Percentiles rank a stretch among this genome's conserved stretches.
Evolutionary conservation across 2,797 vertebrate genomes (phyloP).

Genomic region (Silurus lanzhouensis): DNA sequence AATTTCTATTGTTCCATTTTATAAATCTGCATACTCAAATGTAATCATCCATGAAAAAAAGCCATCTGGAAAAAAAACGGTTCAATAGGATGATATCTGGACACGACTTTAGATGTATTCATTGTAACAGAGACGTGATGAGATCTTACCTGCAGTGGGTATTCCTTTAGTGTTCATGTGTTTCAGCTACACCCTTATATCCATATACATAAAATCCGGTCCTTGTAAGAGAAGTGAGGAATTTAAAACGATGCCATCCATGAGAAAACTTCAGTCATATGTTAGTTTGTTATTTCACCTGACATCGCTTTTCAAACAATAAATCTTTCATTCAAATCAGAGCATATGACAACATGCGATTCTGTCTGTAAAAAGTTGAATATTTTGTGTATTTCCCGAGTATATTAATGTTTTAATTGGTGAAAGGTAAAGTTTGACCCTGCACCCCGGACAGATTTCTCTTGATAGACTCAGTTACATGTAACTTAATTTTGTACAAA

Average conservation of each 20-base stretch:
- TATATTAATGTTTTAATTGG: constrained; percentile 20
- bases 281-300: constrained; percentile 2
- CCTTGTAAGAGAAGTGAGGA: not conserved
- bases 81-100: constrained; percentile 44
- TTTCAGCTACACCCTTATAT: constrained; percentile 31
- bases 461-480: constrained; percentile 23
- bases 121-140: constrained; percentile 28
- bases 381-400: not conserved
- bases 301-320: not conserved
- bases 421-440: constrained; percentile 27
- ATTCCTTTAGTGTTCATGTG: no score
- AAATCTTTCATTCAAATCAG: constrained; percentile 16
- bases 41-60: not conserved
- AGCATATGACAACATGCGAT: not conserved
- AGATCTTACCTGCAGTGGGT: no score
- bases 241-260: constrained; percentile 9
- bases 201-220: not conserved
- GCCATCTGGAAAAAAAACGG: not conserved
- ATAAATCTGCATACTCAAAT: constrained; percentile 2
- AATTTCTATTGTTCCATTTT: not conserved
- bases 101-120: constrained; percentile 47
- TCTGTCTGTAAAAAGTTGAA: not conserved
- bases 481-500: constrained; percentile 15
- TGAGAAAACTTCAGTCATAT: not conserved
- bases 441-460: constrained; percentile 15